Percentiles rank a stretch among this genome's conserved stretches.
phyloP scores from a whole-genome alignment of 2,888 invertebrate genomes.

The Tenthredo scrophulariae region DNA sequence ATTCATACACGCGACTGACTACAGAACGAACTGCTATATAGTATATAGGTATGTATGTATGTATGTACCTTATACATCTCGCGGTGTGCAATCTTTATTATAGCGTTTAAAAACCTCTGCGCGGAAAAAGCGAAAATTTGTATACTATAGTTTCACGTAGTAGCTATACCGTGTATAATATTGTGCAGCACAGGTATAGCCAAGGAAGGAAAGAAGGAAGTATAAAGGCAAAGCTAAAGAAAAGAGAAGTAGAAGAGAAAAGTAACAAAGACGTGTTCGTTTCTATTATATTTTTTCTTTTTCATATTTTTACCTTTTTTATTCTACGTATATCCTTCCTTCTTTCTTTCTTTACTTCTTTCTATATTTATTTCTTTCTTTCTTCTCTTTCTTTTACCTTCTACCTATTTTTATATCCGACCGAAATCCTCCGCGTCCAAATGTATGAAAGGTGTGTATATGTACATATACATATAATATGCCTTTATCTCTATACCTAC shows the following conservation, averaged over 20 bases:
- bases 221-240: background rate
- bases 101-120: conserved; percentile 1
- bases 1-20: background rate
- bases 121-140: background rate
- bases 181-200: background rate
- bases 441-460: background rate
- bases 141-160: background rate
- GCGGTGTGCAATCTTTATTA: background rate
- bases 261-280: background rate
- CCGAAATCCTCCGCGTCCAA: background rate
- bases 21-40: background rate
- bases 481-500: background rate
- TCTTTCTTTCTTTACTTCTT: background rate
- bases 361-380: background rate
- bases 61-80: background rate
- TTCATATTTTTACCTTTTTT: background rate
- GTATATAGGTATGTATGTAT: too few species aligned
- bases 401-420: conserved; percentile 1
- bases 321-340: background rate
- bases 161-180: background rate
- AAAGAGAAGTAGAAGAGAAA: background rate
- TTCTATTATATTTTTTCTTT: background rate
- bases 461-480: background rate
- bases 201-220: background rate
- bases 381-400: background rate